Evolutionary conservation across 2,113 vertebrate genomes (phyloP).

Genomic region (Crotalus helleri): DNA sequence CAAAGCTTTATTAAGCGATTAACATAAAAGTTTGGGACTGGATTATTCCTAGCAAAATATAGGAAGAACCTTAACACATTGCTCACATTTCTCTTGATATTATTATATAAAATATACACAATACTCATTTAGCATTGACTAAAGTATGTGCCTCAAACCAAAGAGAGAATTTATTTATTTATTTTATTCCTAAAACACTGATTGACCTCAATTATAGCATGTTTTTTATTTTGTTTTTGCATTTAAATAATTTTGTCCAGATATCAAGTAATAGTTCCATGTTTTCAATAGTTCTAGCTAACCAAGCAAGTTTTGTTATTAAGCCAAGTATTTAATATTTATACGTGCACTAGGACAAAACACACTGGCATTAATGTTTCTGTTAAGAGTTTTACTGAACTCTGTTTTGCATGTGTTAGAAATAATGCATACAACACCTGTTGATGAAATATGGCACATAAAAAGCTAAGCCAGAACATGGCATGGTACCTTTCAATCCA

Average conservation of each 20-base stretch:
- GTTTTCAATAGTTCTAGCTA: background rate
- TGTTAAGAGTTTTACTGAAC: background rate
- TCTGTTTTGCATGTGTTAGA: constrained; percentile 13
- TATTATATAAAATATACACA: background rate
- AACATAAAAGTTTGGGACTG: background rate
- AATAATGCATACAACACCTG: background rate
- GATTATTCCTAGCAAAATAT: too few species aligned
- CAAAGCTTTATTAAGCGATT: background rate
- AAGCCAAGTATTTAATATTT: background rate
- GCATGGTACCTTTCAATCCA: constrained; percentile 17
- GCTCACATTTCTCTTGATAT: background rate
- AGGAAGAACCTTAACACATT: background rate
- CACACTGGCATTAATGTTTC: background rate
- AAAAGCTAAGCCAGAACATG: background rate
- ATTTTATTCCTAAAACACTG: background rate
- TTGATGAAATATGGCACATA: background rate
- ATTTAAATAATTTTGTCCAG: background rate
- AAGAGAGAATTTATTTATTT: background rate
- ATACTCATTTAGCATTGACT: background rate
- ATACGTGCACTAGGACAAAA: background rate
- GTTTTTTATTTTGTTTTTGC: background rate
- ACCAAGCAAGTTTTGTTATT: background rate
- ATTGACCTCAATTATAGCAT: background rate
- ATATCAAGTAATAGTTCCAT: background rate
- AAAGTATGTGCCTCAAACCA: background rate